Evolutionary conservation across 2,888 invertebrate species (phyloP).

Genomic region (Danaus chrysippus): DNA sequence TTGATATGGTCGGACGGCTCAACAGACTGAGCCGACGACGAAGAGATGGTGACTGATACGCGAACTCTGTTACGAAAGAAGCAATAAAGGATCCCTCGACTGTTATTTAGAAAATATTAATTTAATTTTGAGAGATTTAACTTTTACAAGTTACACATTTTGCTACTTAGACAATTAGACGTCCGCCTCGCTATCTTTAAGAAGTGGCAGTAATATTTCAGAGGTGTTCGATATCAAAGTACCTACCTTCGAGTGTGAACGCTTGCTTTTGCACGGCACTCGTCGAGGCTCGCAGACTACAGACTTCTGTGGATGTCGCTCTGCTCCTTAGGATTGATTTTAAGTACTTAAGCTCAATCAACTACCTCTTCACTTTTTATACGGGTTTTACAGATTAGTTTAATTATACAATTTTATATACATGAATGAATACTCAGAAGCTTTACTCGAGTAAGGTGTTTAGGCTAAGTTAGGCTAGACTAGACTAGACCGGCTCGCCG

Average conservation of each 20-base stretch:
- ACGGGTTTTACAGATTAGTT: constrained; percentile 79
- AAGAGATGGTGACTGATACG: constrained; percentile 74
- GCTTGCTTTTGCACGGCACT: constrained; percentile 38
- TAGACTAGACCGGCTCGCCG: constrained; percentile 62
- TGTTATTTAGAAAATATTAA: constrained; percentile 74
- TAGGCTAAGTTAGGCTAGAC: constrained; percentile 53
- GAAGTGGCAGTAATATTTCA: constrained; percentile 55
- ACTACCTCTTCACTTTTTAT: constrained; percentile 79
- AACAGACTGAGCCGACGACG: constrained; percentile 41
- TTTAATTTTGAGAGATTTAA: constrained; percentile 75
- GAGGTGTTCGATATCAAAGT: constrained; percentile 44
- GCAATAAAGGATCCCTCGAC: constrained; percentile 75
- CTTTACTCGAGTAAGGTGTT: constrained; percentile 77
- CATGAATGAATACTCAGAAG: constrained; percentile 78
- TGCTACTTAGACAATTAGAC: constrained; percentile 72
- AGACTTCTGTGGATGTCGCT: constrained; percentile 50
- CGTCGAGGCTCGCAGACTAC: constrained; percentile 40
- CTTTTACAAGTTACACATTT: constrained; percentile 72
- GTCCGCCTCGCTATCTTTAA: constrained; percentile 74
- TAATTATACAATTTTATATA: constrained; percentile 78
- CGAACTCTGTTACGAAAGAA: constrained; percentile 64
- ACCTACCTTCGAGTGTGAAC: constrained; percentile 45
- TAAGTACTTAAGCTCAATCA: constrained; percentile 78
- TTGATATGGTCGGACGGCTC: constrained; percentile 48
- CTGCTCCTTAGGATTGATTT: constrained; percentile 70